Evolutionary conservation across 1,140 invertebrate genomes (phyloP).

Genomic region (Archivesica marissinica): DNA sequence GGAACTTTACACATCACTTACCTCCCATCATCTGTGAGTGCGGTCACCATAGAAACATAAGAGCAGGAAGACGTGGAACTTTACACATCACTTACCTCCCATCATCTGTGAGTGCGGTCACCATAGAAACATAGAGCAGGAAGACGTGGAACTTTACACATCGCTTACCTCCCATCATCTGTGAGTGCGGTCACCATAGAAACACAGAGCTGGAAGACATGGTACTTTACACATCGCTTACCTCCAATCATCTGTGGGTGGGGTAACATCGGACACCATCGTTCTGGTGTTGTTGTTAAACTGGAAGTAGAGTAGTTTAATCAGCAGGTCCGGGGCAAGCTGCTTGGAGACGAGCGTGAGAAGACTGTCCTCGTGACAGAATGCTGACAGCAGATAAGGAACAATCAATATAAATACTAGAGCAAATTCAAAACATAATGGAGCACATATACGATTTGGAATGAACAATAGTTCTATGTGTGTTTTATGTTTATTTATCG

Average conservation of each 20-base stretch:
- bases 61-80: no score
- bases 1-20: no score
- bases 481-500: no score
- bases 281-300: slow-evolving; percentile 71
- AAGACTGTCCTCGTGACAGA: slow-evolving; percentile 71
- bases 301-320: slow-evolving; percentile 70
- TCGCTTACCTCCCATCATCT: not conserved
- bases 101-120: not conserved
- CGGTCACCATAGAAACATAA: no score
- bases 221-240: slow-evolving; percentile 12
- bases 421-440: no score
- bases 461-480: no score
- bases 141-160: not conserved
- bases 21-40: no score
- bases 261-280: slow-evolving; percentile 28
- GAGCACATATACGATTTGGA: no score
- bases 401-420: no score
- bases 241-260: slow-evolving; percentile 70
- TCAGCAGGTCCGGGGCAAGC: slow-evolving; percentile 62
- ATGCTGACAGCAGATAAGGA: slow-evolving; percentile 49
- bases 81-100: no score
- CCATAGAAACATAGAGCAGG: not conserved
- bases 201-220: not conserved
- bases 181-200: not conserved
- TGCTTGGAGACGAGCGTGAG: slow-evolving; percentile 48